Conservation (phyloP, 2,113 vertebrate species). For the Acrocephalus kingi region DNA sequence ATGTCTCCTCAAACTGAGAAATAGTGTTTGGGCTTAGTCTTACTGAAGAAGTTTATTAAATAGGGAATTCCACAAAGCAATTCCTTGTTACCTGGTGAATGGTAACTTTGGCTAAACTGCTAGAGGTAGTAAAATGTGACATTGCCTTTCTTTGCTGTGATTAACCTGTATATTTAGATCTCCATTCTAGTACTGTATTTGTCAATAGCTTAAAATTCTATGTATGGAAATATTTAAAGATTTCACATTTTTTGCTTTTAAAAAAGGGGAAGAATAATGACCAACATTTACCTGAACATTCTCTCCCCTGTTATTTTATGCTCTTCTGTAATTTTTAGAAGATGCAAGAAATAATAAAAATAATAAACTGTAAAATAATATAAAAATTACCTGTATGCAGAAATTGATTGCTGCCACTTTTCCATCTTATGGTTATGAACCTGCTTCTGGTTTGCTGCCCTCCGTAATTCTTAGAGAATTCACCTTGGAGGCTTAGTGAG, state of each 20-base stretch:
- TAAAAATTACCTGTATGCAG: not conserved
- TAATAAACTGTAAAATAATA: not conserved
- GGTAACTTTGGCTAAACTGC: not conserved
- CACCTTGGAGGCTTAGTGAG: not conserved
- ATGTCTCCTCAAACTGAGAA: not conserved
- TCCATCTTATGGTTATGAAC: not conserved
- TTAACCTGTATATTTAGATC: not conserved
- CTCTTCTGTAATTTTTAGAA: not conserved
- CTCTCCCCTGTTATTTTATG: not conserved
- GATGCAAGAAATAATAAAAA: not conserved
- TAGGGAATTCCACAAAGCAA: not conserved
- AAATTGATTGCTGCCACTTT: not conserved
- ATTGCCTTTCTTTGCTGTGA: not conserved
- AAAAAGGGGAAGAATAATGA: not conserved
- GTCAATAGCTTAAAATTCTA: not conserved
- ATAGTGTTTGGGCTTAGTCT: not conserved
- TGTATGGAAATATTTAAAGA: not conserved
- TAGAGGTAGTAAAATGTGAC: not conserved
- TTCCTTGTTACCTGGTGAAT: not conserved
- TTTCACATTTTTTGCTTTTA: not conserved
- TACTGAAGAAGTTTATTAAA: not conserved
- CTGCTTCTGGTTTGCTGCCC: not conserved
- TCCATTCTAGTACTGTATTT: not conserved
- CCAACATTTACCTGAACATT: not conserved
- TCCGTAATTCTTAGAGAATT: not conserved